A percentile compares a stretch with the other conserved stretches of the same genome.
These are phyloP conservation scores for Sebastes nivosus DNA, from an alignment of 2,797 vertebrate genomes.

Conservation along the genomic window DNA sequence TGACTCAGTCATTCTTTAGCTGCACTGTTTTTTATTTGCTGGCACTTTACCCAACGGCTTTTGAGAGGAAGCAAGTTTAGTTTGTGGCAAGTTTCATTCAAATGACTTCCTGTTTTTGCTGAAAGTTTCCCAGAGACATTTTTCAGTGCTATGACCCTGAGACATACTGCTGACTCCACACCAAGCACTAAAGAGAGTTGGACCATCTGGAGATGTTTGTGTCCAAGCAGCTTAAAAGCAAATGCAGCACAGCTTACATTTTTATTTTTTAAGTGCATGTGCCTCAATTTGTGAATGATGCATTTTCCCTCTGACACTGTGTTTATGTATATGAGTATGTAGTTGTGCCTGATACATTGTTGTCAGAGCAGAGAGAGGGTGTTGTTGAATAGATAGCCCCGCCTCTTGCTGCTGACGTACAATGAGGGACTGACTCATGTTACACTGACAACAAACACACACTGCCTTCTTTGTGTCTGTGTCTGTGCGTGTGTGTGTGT, in stretches of 20 bases:
- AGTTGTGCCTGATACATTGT: neutral
- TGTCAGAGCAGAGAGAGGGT: neutral
- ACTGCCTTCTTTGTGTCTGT: neutral
- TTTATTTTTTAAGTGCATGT: neutral
- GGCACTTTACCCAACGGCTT: conserved; percentile 27
- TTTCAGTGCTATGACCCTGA: conserved; percentile 2
- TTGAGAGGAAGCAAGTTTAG: conserved; percentile 56
- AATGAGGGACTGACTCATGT: conserved; percentile 1
- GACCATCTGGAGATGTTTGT: neutral
- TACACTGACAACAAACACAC: conserved; percentile 9
- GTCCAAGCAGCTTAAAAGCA: neutral
- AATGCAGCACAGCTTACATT: neutral
- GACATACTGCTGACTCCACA: conserved; percentile 4
- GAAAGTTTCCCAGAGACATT: neutral
- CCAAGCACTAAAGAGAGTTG: neutral
- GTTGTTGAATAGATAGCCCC: neutral
- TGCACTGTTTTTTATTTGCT: conserved; percentile 8
- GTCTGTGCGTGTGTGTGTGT: too few species aligned
- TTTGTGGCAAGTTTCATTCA: conserved; percentile 53
- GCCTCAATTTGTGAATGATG: neutral
- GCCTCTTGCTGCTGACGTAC: conserved; percentile 18
- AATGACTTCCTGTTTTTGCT: conserved; percentile 69
- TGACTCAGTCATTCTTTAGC: neutral
- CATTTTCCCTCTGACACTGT: neutral
- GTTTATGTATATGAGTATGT: neutral